Conservation (phyloP, 2,888 invertebrate species). For the Amblyteles armatorius region DNA sequence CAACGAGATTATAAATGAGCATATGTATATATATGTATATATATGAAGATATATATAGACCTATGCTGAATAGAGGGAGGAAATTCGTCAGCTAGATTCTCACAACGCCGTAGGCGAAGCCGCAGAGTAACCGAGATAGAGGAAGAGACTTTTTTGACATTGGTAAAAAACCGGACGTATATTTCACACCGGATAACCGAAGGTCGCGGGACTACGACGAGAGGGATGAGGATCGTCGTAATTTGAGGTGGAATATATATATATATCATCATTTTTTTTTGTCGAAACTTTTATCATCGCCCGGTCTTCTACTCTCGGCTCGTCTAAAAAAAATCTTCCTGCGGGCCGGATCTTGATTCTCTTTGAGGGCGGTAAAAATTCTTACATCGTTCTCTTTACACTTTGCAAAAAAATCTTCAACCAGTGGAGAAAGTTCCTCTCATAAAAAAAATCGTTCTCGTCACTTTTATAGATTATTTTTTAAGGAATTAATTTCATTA, state of each 20-base stretch:
- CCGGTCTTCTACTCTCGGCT: neutral
- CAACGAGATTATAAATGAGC: neutral
- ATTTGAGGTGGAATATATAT: conserved; percentile 21
- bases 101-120: conserved; percentile 5
- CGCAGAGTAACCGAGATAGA: neutral
- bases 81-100: neutral
- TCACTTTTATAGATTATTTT: too few species aligned
- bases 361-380: conserved; percentile 4
- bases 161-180: conserved; percentile 45
- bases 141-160: neutral
- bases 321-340: neutral
- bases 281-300: conserved; percentile 27
- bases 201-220: neutral
- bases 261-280: conserved; percentile 1
- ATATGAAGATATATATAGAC: neutral
- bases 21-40: neutral
- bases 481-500: too few species aligned
- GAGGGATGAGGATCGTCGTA: neutral
- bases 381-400: neutral
- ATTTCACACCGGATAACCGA: conserved; percentile 51
- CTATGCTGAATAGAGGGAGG: neutral
- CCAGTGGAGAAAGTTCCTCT: too few species aligned
- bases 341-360: conserved; percentile 15
- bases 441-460: neutral
- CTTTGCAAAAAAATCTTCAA: too few species aligned